Conservation (phyloP, 2,113 vertebrate species). For the Corythornis cristatus region DNA sequence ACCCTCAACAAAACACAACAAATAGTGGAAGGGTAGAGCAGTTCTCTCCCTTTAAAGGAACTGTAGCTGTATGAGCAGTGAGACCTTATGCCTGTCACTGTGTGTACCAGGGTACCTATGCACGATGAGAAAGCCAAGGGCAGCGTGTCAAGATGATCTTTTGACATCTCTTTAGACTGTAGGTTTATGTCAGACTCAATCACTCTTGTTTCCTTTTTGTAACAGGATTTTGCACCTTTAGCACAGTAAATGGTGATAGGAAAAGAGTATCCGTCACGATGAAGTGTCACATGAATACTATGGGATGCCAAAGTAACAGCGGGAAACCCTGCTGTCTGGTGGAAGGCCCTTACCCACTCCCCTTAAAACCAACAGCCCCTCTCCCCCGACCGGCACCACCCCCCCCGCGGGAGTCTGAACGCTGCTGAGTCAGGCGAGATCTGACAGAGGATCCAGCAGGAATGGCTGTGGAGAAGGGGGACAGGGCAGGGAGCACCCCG, state of each 20-base stretch:
- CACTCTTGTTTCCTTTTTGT: not conserved
- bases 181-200: not conserved
- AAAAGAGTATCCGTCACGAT: not conserved
- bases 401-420: too few species aligned
- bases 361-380: not conserved
- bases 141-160: not conserved
- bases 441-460: too few species aligned
- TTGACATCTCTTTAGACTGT: not conserved
- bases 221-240: not conserved
- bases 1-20: not conserved
- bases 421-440: too few species aligned
- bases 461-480: too few species aligned
- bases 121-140: fast-evolving
- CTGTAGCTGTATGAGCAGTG: not conserved
- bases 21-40: not conserved
- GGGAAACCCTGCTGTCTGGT: not conserved
- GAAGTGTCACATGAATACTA: not conserved
- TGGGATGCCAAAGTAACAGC: not conserved
- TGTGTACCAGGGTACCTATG: not conserved
- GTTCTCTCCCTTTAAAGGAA: fast-evolving
- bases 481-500: too few species aligned
- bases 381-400: too few species aligned
- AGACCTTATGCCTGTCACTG: not conserved
- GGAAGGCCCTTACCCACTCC: not conserved
- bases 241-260: not conserved